Conservation (phyloP, 2,888 invertebrate genomes). For the Amphiduros pacificus region DNA sequence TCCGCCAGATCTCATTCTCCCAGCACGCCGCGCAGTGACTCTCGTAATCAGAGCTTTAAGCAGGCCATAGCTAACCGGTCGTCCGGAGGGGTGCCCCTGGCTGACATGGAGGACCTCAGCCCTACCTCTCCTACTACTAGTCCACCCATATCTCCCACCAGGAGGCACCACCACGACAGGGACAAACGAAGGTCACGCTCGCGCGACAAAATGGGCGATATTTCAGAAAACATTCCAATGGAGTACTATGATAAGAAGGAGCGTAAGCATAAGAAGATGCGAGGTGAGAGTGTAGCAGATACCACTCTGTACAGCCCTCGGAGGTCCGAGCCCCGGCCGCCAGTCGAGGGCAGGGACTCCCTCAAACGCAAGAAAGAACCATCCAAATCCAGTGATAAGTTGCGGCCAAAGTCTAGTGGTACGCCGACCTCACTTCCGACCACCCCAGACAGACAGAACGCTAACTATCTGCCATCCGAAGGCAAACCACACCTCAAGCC, state of each 20-base stretch:
- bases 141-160: conserved; percentile 4
- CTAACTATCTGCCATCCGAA: conserved; percentile 18
- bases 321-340: conserved; percentile 26
- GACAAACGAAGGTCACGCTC: neutral
- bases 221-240: conserved; percentile 22
- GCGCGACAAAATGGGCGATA: neutral
- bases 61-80: conserved; percentile 5
- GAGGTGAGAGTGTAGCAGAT: neutral
- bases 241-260: conserved; percentile 16
- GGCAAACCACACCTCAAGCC: conserved; percentile 21
- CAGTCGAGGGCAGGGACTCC: conserved; percentile 33
- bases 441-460: conserved; percentile 11
- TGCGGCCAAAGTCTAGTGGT: neutral
- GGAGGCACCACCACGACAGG: neutral
- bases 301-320: conserved; percentile 5
- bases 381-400: neutral
- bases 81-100: conserved; percentile 21
- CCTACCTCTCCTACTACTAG: conserved; percentile 13
- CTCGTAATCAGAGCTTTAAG: conserved; percentile 18
- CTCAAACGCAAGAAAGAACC: conserved; percentile 18
- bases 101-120: conserved; percentile 26
- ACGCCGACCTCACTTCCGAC: neutral
- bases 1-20: neutral
- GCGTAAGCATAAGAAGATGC: conserved; percentile 10
- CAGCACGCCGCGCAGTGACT: neutral